Evolutionary conservation across 2,113 vertebrate species (phyloP).

Genomic region (Coryphaenoides rupestris): DNA sequence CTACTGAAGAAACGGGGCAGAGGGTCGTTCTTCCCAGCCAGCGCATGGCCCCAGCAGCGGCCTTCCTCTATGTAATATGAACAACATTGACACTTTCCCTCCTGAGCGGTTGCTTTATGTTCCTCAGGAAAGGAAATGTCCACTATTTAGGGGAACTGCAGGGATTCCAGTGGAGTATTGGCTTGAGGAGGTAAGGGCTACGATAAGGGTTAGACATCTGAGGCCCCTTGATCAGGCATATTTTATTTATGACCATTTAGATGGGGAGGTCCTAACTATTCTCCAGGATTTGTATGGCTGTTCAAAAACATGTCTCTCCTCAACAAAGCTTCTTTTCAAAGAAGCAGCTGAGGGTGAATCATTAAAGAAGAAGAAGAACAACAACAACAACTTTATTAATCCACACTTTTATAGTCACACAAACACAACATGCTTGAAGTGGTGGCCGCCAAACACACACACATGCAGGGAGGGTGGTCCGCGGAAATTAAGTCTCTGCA

Average conservation of each 20-base stretch:
- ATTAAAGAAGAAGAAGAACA: too few species aligned
- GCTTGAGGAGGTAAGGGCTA: conserved; percentile 3
- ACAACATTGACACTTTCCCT: background rate
- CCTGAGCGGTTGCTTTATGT: background rate
- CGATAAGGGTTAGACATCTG: background rate
- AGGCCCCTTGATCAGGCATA: background rate
- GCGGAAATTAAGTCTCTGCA: too few species aligned
- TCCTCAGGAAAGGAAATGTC: background rate
- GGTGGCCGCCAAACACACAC: too few species aligned
- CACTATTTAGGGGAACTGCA: background rate
- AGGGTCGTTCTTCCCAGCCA: background rate
- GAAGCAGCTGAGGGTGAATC: conserved; percentile 5
- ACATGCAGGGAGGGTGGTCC: too few species aligned
- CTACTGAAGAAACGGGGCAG: background rate
- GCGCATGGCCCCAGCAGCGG: background rate
- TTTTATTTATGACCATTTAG: conserved; percentile 16
- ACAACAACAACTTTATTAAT: too few species aligned
- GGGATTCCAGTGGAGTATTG: background rate
- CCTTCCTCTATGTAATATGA: background rate
- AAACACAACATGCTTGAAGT: too few species aligned
- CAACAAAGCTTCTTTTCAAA: conserved; percentile 8
- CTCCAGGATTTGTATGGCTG: conserved; percentile 7
- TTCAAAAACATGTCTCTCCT: background rate
- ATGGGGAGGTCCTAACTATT: conserved; percentile 1
- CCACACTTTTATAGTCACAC: too few species aligned